Percentiles rank a stretch among this genome's conserved stretches.
phyloP scores from a whole-genome alignment of 2,113 vertebrate genomes.

The Murina feae region DNA sequence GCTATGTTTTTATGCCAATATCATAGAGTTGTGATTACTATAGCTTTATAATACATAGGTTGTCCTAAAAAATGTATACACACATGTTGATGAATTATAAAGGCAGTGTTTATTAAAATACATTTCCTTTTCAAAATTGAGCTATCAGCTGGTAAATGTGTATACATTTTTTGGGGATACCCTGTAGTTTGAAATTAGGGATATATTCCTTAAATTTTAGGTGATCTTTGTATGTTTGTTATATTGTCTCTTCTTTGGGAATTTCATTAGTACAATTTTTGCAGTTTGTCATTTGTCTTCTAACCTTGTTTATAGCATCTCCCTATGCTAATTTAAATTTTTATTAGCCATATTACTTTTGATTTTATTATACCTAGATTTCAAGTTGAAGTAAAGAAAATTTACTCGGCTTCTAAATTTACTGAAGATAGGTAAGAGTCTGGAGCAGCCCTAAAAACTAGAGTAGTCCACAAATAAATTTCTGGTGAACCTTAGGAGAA shows the following conservation, averaged over 20 bases:
- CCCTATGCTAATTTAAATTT: not conserved
- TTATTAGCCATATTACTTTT: not conserved
- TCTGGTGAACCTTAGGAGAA: too few relatives aligned
- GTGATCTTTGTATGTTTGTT: not conserved
- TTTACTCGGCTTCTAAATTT: not conserved
- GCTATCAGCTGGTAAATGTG: too few relatives aligned
- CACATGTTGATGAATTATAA: too few relatives aligned
- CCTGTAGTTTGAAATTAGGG: not conserved
- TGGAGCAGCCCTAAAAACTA: too few relatives aligned
- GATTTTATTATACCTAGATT: not conserved
- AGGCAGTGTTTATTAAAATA: too few relatives aligned
- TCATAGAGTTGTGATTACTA: not conserved
- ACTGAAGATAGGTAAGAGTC: too few relatives aligned
- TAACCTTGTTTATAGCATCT: not conserved
- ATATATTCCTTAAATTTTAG: not conserved
- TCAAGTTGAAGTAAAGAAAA: not conserved
- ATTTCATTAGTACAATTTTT: not conserved
- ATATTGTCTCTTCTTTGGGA: not conserved
- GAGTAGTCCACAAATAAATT: too few relatives aligned
- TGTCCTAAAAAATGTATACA: too few relatives aligned
- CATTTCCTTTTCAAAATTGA: too few relatives aligned
- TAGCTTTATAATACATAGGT: not conserved
- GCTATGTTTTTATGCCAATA: not conserved
- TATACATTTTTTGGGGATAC: too few relatives aligned
- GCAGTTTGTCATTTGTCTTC: not conserved